Conservation (phyloP, 92 coral and sea anemone genomes). For the Porites evermanni region DNA sequence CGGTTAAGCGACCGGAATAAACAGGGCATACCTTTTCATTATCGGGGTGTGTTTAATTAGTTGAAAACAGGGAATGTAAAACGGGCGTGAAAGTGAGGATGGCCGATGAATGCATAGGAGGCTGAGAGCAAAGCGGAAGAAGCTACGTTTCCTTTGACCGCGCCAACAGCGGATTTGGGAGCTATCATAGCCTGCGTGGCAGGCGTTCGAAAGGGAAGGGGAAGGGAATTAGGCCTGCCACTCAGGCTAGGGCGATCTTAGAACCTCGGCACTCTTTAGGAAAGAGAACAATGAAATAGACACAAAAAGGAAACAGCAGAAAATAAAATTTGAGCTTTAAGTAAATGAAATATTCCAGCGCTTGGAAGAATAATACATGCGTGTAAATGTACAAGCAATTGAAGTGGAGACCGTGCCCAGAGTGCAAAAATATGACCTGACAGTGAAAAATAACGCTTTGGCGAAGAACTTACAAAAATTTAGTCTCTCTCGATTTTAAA, state of each 20-base stretch:
- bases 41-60: not conserved
- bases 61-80: not conserved
- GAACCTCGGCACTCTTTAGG: not conserved
- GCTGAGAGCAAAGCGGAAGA: not conserved
- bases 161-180: constrained; percentile 2
- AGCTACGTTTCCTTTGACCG: not conserved
- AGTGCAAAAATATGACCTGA: constrained; percentile 1
- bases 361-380: constrained; percentile 5
- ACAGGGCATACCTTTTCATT: too few species aligned
- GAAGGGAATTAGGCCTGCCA: too few species aligned
- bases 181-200: not conserved
- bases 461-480: constrained; percentile 19
- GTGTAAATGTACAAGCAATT: constrained; percentile 11
- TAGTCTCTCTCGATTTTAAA: constrained; percentile 11
- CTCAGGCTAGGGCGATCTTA: not conserved
- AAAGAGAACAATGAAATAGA: constrained; percentile 23
- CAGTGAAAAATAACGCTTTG: constrained; percentile 27
- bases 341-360: constrained; percentile 8
- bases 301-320: constrained; percentile 2
- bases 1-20: too few species aligned
- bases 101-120: not conserved
- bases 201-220: too few species aligned
- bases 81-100: constrained; percentile 13
- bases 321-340: not conserved
- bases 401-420: constrained; percentile 32